Evolutionary conservation across 1,140 invertebrate species (phyloP), one percentile per base, ranked within the genome.

Genomic region (Centruroides vittatus): DNA sequence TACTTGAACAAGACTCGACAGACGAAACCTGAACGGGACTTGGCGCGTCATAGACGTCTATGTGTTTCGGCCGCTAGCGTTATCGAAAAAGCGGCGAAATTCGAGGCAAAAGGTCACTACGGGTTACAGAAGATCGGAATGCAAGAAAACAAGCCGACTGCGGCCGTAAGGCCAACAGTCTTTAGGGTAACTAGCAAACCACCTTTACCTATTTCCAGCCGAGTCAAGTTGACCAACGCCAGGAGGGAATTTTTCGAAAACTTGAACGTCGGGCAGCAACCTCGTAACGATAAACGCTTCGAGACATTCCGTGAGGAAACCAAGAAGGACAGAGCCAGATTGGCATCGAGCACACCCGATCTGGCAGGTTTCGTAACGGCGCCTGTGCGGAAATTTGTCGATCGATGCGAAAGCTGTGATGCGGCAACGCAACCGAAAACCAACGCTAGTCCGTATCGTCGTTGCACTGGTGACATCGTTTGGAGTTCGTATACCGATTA

Each of bases 311-410:
- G 64, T 3, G 13, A 53, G 5, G 59, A 57, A 9, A 58, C 64
- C 12, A 13, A 58, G 13, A 55, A 51, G 50, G 61, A 63, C 41
- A 47, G 64, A n/a, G 64, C 36, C 12, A 58, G 59, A 3, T 56
- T 65, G 7, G 61, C 59, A 49, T 51, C 58, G 51, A 65, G 64
- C 48, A 58, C 62, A 46, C 64, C 64, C 10, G 61, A 63, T 49
- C 47, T 65, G 53, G 58, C 35, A 55, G 64, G 52, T 58, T 61
- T 58, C 57, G 10, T 58, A 36, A 61, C 62, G 35, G 60, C 55
- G 52, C 55, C 64, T 23, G 61, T 65, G 46, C 64, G 64, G 11
- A 53, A 36, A 53, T 36, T 61, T 46, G 55, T 11, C 61, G 64
- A 53, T 53, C 51, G 35, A 53, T 53, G 23, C 51, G 51, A 36